These are phyloP conservation scores for Allophyes oxyacanthae DNA, from an alignment of 2,888 invertebrate species.

Conservation along the genomic window DNA sequence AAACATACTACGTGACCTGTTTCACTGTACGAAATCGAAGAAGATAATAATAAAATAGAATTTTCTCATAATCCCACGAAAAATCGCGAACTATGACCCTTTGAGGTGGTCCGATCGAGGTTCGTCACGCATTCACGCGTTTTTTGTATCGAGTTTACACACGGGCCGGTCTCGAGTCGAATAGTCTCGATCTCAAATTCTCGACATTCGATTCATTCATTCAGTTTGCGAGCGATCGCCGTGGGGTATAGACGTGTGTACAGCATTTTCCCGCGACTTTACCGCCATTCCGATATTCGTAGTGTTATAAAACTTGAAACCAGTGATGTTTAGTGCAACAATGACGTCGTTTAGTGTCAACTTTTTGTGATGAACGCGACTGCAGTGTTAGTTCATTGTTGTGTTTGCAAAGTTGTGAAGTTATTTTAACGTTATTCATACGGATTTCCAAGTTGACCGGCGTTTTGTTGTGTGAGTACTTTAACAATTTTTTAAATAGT, in stretches of 20 bases:
- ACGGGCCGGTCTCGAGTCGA: conserved; percentile 36
- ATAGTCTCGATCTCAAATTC: no score
- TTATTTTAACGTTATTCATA: conserved; percentile 54
- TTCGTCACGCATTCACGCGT: conserved; percentile 45
- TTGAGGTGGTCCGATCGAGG: conserved; percentile 1
- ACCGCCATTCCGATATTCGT: conserved; percentile 66
- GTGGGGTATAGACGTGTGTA: conserved; percentile 53
- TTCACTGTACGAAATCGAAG: conserved; percentile 31
- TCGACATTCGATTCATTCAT: conserved; percentile 54
- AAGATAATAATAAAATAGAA: conserved; percentile 31
- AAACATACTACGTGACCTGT: conserved; percentile 37
- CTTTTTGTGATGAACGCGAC: conserved; percentile 66
- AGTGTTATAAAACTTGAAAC: conserved; percentile 67
- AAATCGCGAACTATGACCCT: no score
- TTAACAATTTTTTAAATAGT: conserved; percentile 46
- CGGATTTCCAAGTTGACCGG: conserved; percentile 76
- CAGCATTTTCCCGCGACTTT: conserved; percentile 56
- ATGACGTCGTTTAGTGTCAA: conserved; percentile 72
- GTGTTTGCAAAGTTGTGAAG: conserved; percentile 61
- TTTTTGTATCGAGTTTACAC: conserved; percentile 44
- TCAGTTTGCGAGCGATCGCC: conserved; percentile 77
- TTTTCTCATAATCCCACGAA: conserved; percentile 15
- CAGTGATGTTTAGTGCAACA: conserved; percentile 69
- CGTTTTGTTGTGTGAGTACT: conserved; percentile 59
- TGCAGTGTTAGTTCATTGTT: conserved; percentile 49